Evolutionary conservation across 2,797 vertebrate genomes (phyloP), one percentile per base, ranked within the genome.

Genomic region (Brotogeris chrysoptera): DNA sequence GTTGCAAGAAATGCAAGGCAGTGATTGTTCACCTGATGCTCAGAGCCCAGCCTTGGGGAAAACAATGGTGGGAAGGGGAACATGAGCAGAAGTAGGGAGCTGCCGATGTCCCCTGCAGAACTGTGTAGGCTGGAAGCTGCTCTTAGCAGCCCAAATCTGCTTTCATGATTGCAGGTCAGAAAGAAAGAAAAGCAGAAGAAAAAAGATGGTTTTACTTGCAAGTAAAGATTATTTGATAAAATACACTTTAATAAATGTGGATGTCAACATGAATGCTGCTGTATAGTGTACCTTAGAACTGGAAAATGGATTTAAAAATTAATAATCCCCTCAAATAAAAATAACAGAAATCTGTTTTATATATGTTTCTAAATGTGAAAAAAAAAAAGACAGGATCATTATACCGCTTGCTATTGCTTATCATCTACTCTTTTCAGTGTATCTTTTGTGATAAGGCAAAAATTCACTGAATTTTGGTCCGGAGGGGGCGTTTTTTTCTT

Each of bases 1-100:
- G n/a, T 59, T 70, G 68, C 27, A 77, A 73, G 68, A 86, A 92
- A 55, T 49, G 24, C 23, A 36, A 44, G 18, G 27, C 2, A 16
- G 50, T 30, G 55, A 11, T 49, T 69, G 64, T 4, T 80, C 27
- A 21, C n/a, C 16, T 36, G 13, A 13, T 28, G 41, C 21, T 46
- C 60, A 34, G 34, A 57, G 10, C 23, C n/a, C 24, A 76, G 66
- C 24, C 17, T 19, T n/a, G 61, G n/a, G 9, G 12, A 64, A n/a
- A 32, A 1, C 5, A 8, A 16, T 10, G 6, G 1, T 41, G 25
- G 47, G 30, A 38, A 59, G 17, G 30, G 27, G 20, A 32, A 3
- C 14, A 5, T 0, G 9, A 41, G 19, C 47, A 79, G 44, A 9
- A 34, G 5, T 2, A 5, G 13, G 39, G 34, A 53, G 5, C 36